Percentiles rank a stretch among this genome's conserved stretches.
These are phyloP conservation scores for Mycteria americana DNA, from an alignment of 2,797 vertebrate genomes.

Conservation along the genomic window DNA sequence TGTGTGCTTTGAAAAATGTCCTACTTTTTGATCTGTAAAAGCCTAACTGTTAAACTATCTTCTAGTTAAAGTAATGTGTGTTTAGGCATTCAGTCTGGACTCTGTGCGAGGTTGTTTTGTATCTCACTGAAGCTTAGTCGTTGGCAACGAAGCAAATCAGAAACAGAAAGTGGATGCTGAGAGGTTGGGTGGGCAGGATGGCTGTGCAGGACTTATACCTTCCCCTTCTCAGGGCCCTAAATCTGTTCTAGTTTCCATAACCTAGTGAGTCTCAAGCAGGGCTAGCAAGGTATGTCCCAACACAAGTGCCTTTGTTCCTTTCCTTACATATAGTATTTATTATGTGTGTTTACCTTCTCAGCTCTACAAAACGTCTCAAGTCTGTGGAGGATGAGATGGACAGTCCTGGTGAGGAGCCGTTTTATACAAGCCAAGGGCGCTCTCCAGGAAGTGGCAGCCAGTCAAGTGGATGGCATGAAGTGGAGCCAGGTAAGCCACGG, in stretches of 20 bases:
- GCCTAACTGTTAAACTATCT: neutral
- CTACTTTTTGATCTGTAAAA: neutral
- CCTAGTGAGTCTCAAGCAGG: neutral
- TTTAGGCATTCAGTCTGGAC: neutral
- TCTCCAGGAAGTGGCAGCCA: slow-evolving; percentile 94
- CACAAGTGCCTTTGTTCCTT: neutral
- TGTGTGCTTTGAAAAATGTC: neutral
- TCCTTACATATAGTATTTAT: neutral
- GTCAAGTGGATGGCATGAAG: slow-evolving; percentile 96
- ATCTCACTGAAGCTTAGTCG: neutral
- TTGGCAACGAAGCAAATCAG: neutral
- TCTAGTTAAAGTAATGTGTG: neutral
- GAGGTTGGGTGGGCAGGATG: neutral
- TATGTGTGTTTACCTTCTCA: slow-evolving; percentile 45
- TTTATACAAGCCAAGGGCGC: slow-evolving; percentile 92
- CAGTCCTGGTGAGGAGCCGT: slow-evolving; percentile 95
- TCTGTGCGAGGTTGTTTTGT: neutral
- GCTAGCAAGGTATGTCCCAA: neutral
- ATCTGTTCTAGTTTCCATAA: neutral
- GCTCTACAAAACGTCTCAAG: slow-evolving; percentile 98
- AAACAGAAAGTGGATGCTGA: neutral
- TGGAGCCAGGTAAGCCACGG: slow-evolving; percentile 91
- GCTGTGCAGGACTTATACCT: neutral
- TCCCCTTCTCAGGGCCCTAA: neutral
- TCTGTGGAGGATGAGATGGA: slow-evolving; percentile 98